Evolutionary conservation across 2,113 vertebrate species (phyloP).

Genomic region (Grammomys dolichurus): DNA sequence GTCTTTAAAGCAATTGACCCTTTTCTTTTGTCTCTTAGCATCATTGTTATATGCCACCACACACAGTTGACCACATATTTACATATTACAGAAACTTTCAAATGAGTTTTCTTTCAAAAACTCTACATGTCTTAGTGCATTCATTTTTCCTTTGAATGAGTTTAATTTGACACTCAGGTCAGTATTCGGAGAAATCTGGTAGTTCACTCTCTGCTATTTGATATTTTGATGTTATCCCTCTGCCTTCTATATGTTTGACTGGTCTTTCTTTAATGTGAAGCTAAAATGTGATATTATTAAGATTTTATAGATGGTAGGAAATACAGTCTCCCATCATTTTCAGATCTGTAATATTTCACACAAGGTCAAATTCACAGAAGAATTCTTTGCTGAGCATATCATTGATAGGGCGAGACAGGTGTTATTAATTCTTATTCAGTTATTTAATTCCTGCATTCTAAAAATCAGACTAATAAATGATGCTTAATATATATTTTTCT

Average conservation of each 20-base stretch:
- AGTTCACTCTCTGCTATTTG: neutral
- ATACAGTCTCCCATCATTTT: neutral
- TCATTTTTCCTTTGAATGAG: constrained; percentile 15
- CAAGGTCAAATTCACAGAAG: neutral
- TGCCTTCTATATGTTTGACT: neutral
- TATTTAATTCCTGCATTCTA: neutral
- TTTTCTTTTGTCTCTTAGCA: neutral
- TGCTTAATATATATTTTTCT: constrained; percentile 9
- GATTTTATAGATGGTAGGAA: neutral
- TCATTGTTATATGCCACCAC: too few relatives aligned
- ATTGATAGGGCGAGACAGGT: neutral
- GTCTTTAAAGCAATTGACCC: neutral
- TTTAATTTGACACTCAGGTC: constrained; percentile 7
- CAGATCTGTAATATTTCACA: constrained; percentile 10
- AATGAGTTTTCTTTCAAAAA: neutral
- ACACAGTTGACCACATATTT: neutral
- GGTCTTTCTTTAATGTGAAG: neutral
- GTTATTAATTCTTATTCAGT: neutral
- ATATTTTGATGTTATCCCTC: neutral
- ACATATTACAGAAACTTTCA: constrained; percentile 18
- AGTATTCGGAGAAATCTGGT: constrained; percentile 27
- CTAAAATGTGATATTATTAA: neutral
- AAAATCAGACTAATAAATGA: neutral
- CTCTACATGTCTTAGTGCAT: neutral
- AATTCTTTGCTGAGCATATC: neutral